Conservation (phyloP, 2,888 invertebrate genomes). For the Machimus atricapillus region DNA sequence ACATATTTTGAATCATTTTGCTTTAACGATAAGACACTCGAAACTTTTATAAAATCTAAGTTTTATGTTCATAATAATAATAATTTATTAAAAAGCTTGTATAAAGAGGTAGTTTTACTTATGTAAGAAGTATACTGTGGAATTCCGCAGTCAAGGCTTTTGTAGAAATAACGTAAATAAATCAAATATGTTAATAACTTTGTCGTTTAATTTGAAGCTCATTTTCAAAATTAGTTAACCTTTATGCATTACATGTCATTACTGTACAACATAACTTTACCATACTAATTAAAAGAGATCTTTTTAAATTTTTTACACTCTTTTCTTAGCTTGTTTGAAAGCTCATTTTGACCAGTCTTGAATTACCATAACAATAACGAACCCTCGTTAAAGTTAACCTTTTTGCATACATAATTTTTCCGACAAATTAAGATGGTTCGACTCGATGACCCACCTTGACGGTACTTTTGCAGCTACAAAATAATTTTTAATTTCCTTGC, state of each 20-base stretch:
- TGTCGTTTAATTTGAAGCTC: not conserved
- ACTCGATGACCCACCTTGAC: not conserved
- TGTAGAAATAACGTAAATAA: not conserved
- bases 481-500: not conserved
- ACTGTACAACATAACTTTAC: not conserved
- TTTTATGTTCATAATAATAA: no score
- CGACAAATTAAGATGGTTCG: not conserved
- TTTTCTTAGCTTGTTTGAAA: not conserved
- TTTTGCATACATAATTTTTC: not conserved
- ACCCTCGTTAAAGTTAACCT: not conserved
- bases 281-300: no score
- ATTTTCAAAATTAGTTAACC: not conserved
- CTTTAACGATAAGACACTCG: no score
- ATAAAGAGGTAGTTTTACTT: no score
- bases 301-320: not conserved
- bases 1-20: no score
- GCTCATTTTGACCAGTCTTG: not conserved
- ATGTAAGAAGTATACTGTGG: no score
- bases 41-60: no score
- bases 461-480: not conserved
- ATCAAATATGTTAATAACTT: not conserved
- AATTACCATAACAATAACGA: not conserved
- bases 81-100: no score
- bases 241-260: not conserved
- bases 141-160: no score